Percentiles rank a stretch among this genome's conserved stretches.
These are phyloP conservation scores for Periparus ater DNA, from an alignment of 2,797 vertebrate genomes.

Conservation along the genomic window DNA sequence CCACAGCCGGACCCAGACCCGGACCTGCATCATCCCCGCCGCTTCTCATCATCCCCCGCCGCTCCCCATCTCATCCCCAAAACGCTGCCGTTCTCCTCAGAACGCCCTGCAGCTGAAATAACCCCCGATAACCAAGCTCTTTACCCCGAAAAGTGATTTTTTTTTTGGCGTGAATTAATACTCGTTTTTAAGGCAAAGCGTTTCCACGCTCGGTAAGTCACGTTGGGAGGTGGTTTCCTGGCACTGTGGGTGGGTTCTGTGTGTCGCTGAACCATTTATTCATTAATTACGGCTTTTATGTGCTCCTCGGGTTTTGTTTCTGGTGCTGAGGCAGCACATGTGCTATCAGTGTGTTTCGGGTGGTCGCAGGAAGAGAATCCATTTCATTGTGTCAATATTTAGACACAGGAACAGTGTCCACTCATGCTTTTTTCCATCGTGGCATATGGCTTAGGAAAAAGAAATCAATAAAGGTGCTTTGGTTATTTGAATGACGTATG, in stretches of 20 bases:
- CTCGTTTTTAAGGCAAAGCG: fast-evolving
- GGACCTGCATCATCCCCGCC: not conserved
- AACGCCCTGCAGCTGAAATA: not conserved
- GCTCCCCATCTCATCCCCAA: not conserved
- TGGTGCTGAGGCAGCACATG: not conserved
- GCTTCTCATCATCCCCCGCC: not conserved
- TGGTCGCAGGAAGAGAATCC: not conserved
- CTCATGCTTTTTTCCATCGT: fast-evolving
- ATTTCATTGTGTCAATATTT: not conserved
- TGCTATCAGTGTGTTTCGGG: not conserved
- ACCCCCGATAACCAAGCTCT: fast-evolving
- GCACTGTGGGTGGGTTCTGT: not conserved
- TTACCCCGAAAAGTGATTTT: not conserved
- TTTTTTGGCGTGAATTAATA: fast-evolving
- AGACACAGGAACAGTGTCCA: fast-evolving
- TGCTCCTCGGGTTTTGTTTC: not conserved
- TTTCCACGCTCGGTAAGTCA: not conserved
- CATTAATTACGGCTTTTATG: not conserved
- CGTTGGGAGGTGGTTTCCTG: not conserved
- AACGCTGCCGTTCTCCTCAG: not conserved
- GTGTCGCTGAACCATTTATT: not conserved
- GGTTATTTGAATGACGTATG: not conserved
- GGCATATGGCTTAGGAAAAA: not conserved
- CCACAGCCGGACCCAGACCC: not conserved
- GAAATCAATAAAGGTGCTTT: not conserved